Evolutionary conservation across 2,113 vertebrate species (phyloP).

Genomic region (Urocynchramus pylzowi): DNA sequence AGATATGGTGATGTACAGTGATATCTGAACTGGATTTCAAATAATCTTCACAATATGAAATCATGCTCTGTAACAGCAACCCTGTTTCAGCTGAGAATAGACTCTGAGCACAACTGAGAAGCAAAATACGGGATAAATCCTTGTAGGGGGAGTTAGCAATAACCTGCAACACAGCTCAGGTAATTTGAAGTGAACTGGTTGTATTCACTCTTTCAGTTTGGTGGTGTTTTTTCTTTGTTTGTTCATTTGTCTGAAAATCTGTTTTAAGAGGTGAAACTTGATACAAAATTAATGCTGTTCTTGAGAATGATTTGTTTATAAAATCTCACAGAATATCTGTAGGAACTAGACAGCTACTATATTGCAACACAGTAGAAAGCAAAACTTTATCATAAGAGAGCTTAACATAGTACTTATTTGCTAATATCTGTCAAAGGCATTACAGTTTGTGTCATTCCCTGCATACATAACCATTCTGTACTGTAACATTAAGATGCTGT

Average conservation of each 20-base stretch:
- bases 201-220: neutral
- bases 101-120: neutral
- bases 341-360: neutral
- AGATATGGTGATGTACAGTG: neutral
- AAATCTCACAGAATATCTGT: neutral
- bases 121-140: neutral
- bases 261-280: neutral
- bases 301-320: neutral
- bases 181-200: neutral
- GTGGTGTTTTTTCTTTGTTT: accelerated
- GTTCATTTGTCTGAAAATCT: neutral
- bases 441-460: neutral
- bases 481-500: too few relatives aligned
- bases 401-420: neutral
- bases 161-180: neutral
- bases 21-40: neutral
- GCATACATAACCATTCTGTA: neutral
- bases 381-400: neutral
- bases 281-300: neutral
- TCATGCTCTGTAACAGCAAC: neutral
- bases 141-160: neutral
- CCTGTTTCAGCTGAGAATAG: neutral
- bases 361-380: neutral
- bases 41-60: neutral
- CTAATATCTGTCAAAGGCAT: neutral